Conservation (phyloP, 2,888 invertebrate species). For the Dryococelus australis region DNA sequence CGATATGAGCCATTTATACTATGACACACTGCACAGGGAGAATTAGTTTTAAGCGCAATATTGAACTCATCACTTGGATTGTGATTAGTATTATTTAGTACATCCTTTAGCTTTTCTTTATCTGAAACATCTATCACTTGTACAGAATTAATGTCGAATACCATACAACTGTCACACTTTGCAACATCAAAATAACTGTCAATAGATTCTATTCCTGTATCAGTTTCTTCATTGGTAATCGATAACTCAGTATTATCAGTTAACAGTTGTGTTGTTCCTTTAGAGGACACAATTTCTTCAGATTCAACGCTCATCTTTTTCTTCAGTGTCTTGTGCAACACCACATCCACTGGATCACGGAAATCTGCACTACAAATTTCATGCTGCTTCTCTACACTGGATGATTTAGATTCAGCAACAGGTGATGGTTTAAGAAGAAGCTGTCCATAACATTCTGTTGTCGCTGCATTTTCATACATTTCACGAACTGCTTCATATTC, state of each 20-base stretch:
- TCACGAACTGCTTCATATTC: slow-evolving; percentile 40
- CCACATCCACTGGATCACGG: background rate
- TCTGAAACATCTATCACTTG: background rate
- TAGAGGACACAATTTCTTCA: background rate
- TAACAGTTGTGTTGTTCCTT: background rate
- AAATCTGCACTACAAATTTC: background rate
- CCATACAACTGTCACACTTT: background rate
- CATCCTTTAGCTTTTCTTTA: background rate
- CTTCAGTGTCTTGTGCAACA: background rate
- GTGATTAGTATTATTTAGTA: background rate
- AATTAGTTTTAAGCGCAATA: background rate
- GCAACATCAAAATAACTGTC: background rate
- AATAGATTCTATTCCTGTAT: background rate
- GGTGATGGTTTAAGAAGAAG: background rate
- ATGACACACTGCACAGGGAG: background rate
- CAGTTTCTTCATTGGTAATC: background rate
- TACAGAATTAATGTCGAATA: background rate
- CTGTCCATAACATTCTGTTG: slow-evolving; percentile 30
- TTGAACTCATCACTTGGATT: background rate
- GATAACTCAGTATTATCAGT: background rate
- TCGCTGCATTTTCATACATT: slow-evolving; percentile 39
- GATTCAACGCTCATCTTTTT: background rate
- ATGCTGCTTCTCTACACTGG: background rate
- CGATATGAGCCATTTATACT: background rate
- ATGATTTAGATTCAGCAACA: background rate